A percentile compares a stretch with the other conserved stretches of the same genome.
These are phyloP conservation scores for Oxystoma pomonae DNA, from an alignment of 2,888 invertebrate species.

Conservation along the genomic window DNA sequence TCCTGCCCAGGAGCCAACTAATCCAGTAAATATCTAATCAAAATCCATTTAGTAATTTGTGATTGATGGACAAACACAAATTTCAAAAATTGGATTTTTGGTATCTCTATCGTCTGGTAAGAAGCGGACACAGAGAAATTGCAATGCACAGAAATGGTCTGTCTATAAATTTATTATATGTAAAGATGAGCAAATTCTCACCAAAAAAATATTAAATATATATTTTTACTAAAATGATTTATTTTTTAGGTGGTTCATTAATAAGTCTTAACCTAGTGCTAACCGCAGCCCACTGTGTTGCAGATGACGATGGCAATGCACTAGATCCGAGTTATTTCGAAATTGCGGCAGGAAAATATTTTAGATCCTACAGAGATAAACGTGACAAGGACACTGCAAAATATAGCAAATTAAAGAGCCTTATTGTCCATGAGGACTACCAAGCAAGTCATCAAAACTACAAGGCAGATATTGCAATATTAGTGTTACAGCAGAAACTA, in stretches of 20 bases:
- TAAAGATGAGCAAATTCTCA: too few species aligned
- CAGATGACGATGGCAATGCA: slow-evolving; percentile 19
- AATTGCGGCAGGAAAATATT: slow-evolving; percentile 41
- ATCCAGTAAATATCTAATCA: too few species aligned
- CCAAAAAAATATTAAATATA: too few species aligned
- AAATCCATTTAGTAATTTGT: too few species aligned
- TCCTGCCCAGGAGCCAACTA: too few species aligned
- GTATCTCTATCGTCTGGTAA: too few species aligned
- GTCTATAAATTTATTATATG: too few species aligned
- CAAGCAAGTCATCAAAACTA: slow-evolving; percentile 31
- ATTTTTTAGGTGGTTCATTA: neutral
- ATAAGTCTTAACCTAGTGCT: slow-evolving; percentile 8
- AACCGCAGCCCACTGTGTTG: slow-evolving; percentile 41
- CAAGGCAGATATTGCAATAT: slow-evolving; percentile 40
- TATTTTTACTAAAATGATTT: too few species aligned
- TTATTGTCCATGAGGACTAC: slow-evolving; percentile 29
- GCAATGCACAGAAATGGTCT: too few species aligned
- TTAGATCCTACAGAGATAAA: slow-evolving; percentile 31
- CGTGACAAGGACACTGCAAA: slow-evolving; percentile 34
- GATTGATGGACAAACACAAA: too few species aligned
- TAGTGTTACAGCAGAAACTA: slow-evolving; percentile 36
- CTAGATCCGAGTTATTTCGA: slow-evolving; percentile 19
- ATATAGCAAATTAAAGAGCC: slow-evolving; percentile 22
- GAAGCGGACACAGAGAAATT: too few species aligned
- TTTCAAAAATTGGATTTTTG: too few species aligned